A percentile compares a stretch with the other conserved stretches of the same genome.
Conservation (phyloP, 1,140 invertebrate species). For the Gryllus bimaculatus region DNA sequence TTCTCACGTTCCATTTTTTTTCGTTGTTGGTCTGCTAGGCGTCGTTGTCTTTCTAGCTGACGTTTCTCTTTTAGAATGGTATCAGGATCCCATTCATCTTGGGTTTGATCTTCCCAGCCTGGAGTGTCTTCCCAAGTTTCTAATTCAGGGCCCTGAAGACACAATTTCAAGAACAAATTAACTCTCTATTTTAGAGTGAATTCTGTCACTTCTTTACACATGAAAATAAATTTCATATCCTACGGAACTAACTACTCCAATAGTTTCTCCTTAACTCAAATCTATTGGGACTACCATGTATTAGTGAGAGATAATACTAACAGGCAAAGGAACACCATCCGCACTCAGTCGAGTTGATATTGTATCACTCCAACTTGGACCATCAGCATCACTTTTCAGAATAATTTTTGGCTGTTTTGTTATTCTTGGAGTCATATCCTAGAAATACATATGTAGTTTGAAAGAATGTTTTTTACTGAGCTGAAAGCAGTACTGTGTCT, state of each 20-base stretch:
- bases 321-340: not conserved
- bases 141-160: slow-evolving; percentile 16
- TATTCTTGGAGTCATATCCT: slow-evolving; percentile 45
- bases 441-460: not conserved
- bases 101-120: slow-evolving; percentile 21
- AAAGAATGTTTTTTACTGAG: not conserved
- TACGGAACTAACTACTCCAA: no score
- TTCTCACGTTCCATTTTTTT: slow-evolving; percentile 19
- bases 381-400: slow-evolving; percentile 29
- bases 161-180: no score
- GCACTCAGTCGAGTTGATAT: slow-evolving; percentile 6
- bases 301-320: not conserved
- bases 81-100: slow-evolving; percentile 22
- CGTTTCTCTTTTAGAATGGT: slow-evolving; percentile 19
- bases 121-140: slow-evolving; percentile 21
- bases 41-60: slow-evolving; percentile 18
- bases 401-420: slow-evolving; percentile 41
- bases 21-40: slow-evolving; percentile 16
- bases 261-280: no score
- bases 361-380: slow-evolving; percentile 7
- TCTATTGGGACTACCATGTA: not conserved
- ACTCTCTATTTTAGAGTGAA: no score
- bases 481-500: no score
- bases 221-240: no score
- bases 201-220: no score